Evolutionary conservation across 2,797 vertebrate species (phyloP), one percentile per base, ranked within the genome.

Genomic region (Danio jaintianensis): DNA sequence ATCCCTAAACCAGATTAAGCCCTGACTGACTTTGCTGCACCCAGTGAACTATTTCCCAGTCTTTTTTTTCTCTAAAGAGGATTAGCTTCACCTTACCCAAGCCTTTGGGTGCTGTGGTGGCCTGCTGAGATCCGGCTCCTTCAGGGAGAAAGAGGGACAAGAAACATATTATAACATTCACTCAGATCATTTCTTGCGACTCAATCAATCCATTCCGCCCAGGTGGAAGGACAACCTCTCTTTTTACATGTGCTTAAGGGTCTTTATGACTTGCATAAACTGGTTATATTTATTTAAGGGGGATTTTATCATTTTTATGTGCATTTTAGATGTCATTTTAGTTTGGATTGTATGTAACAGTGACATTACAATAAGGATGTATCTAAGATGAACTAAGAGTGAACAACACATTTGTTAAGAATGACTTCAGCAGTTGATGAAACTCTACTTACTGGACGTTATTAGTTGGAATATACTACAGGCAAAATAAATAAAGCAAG

Each of bases 51-150:
- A 61, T 62, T 84, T 75, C 78, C 64, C 61, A 69, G 50, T 78
- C 4, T 4, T 52, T 13, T 11, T 12, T 11, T 52, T 52, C 15
- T 52, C 63, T 81, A 84, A 85, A 86, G 82, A 76, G 82, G 87
- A 91, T 91, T 86, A 78, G 86, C 82, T 85, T 89, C 8, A 48
- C 83, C 91, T 94, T 92, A 95, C 94, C 93, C 86, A 89, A 90
- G 86, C 85, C 90, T 88, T 89, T 90, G 78, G 91, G 84, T 59
- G 79, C 85, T 11, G 90, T 84, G 70, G 91, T 92, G 68, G 80
- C 79, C 69, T 84, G 85, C 56, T 87, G 89, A 75, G 90, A 68
- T 86, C 84, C 88, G 75, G 77, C 81, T 85, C 86, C 89, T 90
- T 81, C 53, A 70, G 80, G 82, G 66, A 72, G 68, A 68, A 69